Evolutionary conservation across 2,113 vertebrate species (phyloP).

Genomic region (Leucosticte australis): DNA sequence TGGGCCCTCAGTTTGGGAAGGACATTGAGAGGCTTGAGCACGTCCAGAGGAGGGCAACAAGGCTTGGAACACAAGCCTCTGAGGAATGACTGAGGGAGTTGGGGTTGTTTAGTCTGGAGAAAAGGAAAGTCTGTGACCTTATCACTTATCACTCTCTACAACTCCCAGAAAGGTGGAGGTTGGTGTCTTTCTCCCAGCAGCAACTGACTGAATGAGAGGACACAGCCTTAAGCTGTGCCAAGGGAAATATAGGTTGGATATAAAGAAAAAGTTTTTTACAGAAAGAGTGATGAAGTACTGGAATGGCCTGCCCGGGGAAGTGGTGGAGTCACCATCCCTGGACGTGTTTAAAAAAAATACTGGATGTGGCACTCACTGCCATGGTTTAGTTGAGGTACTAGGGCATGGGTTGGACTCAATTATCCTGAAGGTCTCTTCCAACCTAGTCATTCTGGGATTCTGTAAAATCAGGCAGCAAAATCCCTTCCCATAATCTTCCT

Average conservation of each 20-base stretch:
- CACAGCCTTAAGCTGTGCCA: not conserved
- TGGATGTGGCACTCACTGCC: not conserved
- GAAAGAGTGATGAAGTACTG: not conserved
- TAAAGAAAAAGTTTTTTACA: not conserved
- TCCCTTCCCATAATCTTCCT: not conserved
- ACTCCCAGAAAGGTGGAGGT: not conserved
- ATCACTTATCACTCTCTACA: not conserved
- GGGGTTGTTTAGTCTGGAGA: not conserved
- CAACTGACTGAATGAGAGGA: accelerated
- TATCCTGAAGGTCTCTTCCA: not conserved
- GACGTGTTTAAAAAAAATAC: too few species aligned
- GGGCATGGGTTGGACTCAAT: not conserved
- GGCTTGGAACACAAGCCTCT: not conserved
- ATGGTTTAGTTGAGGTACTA: not conserved
- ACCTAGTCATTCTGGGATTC: not conserved
- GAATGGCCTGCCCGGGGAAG: accelerated
- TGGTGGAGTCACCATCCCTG: not conserved
- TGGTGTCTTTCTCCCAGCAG: not conserved
- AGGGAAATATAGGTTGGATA: not conserved
- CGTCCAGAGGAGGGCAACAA: accelerated
- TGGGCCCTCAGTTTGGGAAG: not conserved
- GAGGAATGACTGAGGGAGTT: accelerated
- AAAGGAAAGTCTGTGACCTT: not conserved
- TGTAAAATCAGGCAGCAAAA: not conserved
- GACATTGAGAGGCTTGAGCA: accelerated